phyloP scores from a whole-genome alignment of 2,888 invertebrate genomes.

The Baccha elongata region DNA sequence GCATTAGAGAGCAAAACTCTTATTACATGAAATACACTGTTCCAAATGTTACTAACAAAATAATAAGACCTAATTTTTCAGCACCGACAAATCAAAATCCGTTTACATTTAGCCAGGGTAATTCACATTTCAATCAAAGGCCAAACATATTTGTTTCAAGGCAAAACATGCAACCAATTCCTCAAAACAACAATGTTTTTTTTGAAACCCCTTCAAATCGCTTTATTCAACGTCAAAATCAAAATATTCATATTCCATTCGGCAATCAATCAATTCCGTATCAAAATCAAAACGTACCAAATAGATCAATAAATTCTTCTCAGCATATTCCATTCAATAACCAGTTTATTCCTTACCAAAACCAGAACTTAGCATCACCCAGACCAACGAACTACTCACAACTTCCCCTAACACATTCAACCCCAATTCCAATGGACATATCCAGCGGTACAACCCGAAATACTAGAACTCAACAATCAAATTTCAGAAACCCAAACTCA shows the following conservation, averaged over 20 bases:
- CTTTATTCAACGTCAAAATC: slow-evolving; percentile 8
- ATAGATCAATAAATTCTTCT: background rate
- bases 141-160: background rate
- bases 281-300: slow-evolving; percentile 3
- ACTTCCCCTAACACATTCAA: background rate
- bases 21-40: slow-evolving; percentile 1
- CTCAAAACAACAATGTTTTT: background rate
- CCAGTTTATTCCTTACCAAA: background rate
- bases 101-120: background rate
- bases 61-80: background rate
- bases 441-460: slow-evolving; percentile 22
- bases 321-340: background rate
- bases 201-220: background rate
- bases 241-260: background rate
- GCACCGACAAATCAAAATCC: background rate
- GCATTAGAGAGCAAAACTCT: slow-evolving; percentile 23
- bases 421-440: slow-evolving; percentile 33
- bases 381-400: background rate
- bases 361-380: background rate
- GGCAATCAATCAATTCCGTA: background rate
- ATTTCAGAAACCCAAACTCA: background rate
- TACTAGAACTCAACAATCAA: slow-evolving; percentile 18
- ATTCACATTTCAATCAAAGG: background rate
- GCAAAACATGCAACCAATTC: background rate
- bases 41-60: background rate